Conservation (phyloP, 2,113 vertebrate genomes). For the Nestor notabilis region DNA sequence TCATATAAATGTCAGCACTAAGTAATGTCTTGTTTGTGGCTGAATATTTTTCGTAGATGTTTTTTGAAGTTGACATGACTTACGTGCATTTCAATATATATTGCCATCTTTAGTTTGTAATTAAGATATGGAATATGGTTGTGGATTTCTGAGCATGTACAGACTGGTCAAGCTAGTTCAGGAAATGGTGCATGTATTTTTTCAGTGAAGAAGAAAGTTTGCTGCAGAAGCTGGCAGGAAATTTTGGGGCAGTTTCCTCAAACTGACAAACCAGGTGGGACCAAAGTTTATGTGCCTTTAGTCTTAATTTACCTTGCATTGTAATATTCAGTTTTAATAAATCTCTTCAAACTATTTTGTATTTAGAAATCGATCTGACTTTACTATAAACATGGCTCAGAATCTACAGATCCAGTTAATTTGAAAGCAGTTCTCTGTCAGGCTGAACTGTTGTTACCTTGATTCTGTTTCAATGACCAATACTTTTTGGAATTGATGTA, state of each 20-base stretch:
- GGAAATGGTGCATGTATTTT: slow-evolving; percentile 90
- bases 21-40: slow-evolving; percentile 88
- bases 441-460: slow-evolving; percentile 78
- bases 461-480: slow-evolving; percentile 85
- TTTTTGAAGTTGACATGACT: slow-evolving; percentile 86
- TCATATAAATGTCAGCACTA: slow-evolving; percentile 84
- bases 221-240: slow-evolving; percentile 84
- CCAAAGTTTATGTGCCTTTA: slow-evolving; percentile 99
- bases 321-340: slow-evolving; percentile 90
- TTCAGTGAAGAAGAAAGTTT: slow-evolving; percentile 80
- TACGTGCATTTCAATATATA: slow-evolving; percentile 86
- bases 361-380: slow-evolving; percentile 87
- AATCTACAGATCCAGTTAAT: slow-evolving; percentile 83
- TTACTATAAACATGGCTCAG: slow-evolving; percentile 86
- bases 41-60: slow-evolving; percentile 87
- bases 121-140: slow-evolving; percentile 85
- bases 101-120: slow-evolving; percentile 87
- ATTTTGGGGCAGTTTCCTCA: slow-evolving; percentile 86
- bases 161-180: slow-evolving; percentile 86
- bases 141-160: slow-evolving; percentile 91
- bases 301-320: slow-evolving; percentile 94
- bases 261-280: slow-evolving; percentile 93
- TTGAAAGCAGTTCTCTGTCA: slow-evolving; percentile 77
- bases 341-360: slow-evolving; percentile 88
- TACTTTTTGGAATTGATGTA: slow-evolving; percentile 85